These are phyloP conservation scores for Lagopus leucura DNA, from an alignment of 2,113 vertebrate genomes.

Conservation along the genomic window DNA sequence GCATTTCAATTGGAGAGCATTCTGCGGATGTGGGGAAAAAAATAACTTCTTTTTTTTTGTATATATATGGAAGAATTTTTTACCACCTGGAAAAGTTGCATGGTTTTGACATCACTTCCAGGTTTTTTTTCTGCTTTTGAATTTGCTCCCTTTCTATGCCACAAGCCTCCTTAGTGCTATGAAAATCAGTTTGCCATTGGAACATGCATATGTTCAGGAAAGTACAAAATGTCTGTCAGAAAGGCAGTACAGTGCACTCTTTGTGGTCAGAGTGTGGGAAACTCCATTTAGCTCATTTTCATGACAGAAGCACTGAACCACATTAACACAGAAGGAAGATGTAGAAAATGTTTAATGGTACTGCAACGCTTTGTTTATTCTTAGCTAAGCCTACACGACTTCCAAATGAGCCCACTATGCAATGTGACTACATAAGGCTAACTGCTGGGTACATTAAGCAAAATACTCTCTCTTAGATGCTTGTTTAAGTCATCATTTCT, in stretches of 20 bases:
- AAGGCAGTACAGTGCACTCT: slow-evolving; percentile 57
- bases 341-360: slow-evolving; percentile 51
- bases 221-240: slow-evolving; percentile 21
- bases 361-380: slow-evolving; percentile 58
- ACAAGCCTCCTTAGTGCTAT: neutral
- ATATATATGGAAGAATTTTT: neutral
- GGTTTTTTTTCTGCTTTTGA: neutral
- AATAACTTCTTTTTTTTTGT: neutral
- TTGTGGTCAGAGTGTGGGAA: slow-evolving; percentile 71
- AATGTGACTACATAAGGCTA: slow-evolving; percentile 58
- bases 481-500: slow-evolving; percentile 76
- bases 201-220: slow-evolving; percentile 56
- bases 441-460: slow-evolving; percentile 73
- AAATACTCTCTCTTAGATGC: slow-evolving; percentile 67
- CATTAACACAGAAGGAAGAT: slow-evolving; percentile 64
- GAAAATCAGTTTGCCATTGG: slow-evolving; percentile 10
- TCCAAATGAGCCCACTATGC: slow-evolving; percentile 70
- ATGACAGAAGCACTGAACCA: slow-evolving; percentile 72
- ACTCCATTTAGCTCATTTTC: slow-evolving; percentile 61
- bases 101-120: slow-evolving; percentile 45
- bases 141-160: neutral
- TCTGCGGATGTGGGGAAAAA: neutral
- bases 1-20: slow-evolving; percentile 12
- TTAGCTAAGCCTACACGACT: slow-evolving; percentile 39
- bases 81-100: slow-evolving; percentile 38